Evolutionary conservation across 2,888 invertebrate species (phyloP), one percentile per base, ranked within the genome.

Genomic region (Sphaerophoria taeniata): DNA sequence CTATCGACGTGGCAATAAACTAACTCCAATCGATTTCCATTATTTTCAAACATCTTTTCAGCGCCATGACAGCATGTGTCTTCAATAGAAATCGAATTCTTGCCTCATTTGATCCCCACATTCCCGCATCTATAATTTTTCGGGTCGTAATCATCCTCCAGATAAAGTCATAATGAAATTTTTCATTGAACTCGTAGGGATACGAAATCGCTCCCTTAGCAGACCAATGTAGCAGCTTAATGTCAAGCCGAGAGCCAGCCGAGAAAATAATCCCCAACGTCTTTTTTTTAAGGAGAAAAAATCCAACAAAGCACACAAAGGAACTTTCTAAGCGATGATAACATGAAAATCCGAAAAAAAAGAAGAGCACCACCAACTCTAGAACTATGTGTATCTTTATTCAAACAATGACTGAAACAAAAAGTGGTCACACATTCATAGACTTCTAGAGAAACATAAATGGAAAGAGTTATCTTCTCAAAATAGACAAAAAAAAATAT

Each of bases 121-220:
- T 3, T 34, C 56, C 7, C 39, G 9, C n/a, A 2, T 14, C 67
- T 34, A 56, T 51, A 69, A 70, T 80, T 67, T 61, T 77, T 60
- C 61, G 39, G 51, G 65, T 65, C 76, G n/a, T n/a, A 77, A 77
- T 81, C 73, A 63, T 73, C 70, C 65, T 45, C 9, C 12, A n/a
- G n/a, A n/a, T n/a, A n/a, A n/a, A 58, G 76, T 73, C 81, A 73
- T 85, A 81, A 85, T 73, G 76, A 76, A 69, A 85, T 76, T 81
- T 76, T 76, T 80, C 76, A 76, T 76, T 72, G 75, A 76, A 84
- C 61, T 65, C 56, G 56, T 49, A 12, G 67, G 47, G 63, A 49
- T 36, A 61, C 51, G 76, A 63, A 71, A 76, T 51, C 65, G 34
- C 33, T 51, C 51, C 43, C 24, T 16, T n/a, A 31, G 33, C 47